Evolutionary conservation across 37 sponge, comb jelly and placozoan genomes (phyloP).

Genomic region (Aphrocallistes beatrix): DNA sequence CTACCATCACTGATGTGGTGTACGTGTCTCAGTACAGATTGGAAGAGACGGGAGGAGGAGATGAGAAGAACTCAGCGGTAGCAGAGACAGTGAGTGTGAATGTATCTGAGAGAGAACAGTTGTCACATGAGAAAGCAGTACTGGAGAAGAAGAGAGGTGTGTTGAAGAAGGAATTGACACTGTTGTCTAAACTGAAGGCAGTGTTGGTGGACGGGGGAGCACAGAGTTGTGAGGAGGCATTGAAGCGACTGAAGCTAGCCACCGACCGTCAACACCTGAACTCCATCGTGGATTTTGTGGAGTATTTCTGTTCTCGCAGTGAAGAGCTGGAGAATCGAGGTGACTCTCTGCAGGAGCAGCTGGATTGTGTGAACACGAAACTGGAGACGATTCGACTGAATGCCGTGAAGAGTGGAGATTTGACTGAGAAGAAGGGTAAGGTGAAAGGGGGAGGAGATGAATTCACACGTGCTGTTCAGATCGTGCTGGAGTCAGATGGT

Average conservation of each 20-base stretch:
- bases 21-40: not conserved
- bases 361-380: not conserved
- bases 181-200: not conserved
- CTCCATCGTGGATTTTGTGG: not conserved
- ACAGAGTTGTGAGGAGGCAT: not conserved
- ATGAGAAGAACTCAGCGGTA: not conserved
- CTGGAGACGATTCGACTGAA: not conserved
- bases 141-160: not conserved
- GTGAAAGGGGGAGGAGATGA: not conserved
- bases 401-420: not conserved
- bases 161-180: not conserved
- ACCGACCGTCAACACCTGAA: not conserved
- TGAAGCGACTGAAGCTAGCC: not conserved
- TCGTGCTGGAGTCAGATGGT: not conserved
- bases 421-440: not conserved
- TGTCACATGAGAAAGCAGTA: not conserved
- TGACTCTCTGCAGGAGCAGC: not conserved
- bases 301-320: not conserved
- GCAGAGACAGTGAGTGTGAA: not conserved
- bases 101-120: not conserved
- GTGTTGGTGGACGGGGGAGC: not conserved
- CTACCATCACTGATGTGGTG: not conserved
- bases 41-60: not conserved
- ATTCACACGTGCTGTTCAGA: not conserved
- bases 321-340: not conserved